Evolutionary conservation across 2,888 invertebrate species (phyloP), one percentile per base, ranked within the genome.

Genomic region (Microplitis manilae): DNA sequence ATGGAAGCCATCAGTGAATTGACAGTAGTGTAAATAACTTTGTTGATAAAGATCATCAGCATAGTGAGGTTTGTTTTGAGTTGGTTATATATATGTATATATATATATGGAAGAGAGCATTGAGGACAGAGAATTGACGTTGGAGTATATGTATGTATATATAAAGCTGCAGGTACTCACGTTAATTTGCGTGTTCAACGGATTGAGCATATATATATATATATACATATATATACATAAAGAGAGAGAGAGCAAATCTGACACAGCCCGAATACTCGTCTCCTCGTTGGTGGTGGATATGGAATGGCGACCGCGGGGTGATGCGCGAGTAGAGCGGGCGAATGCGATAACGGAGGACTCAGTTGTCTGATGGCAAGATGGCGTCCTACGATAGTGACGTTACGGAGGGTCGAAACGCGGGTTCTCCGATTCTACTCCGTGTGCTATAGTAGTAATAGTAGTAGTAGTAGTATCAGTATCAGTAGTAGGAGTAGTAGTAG

Each of bases 341-440:
- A 84, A 82, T 82, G 83, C 82, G 88, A 88, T 88, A 88, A 88
- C 87, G 85, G 87, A 80, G 82, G 88, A 85, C 84, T 86, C 84
- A 38, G 87, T 89, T 88, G 88, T 88, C 88, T 88, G 89, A 89
- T 89, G 87, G 89, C 89, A 90, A 90, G 89, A 90, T 90, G 89
- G 89, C 89, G 89, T 89, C 88, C 86, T 82, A 85, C 85, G 89
- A 89, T 89, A 89, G 88, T 87, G 88, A 89, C 88, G 88, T 88
- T 88, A 86, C 83, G 84, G 85, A 84, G 85, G 81, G 79, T 74
- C 77, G 78, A 79, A 75, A 76, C 72, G 60, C 67, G 50, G 50
- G 64, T 65, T 50, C 20, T 65, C 40, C 41, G 50, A 50, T 4
- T 30, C 30, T 30, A 30, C 50, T 50, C 50, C 50, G 13, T 50